Percentiles rank a stretch among this genome's conserved stretches.
phyloP scores from a whole-genome alignment of 2,113 vertebrate species.

The Herpailurus yagouaroundi region DNA sequence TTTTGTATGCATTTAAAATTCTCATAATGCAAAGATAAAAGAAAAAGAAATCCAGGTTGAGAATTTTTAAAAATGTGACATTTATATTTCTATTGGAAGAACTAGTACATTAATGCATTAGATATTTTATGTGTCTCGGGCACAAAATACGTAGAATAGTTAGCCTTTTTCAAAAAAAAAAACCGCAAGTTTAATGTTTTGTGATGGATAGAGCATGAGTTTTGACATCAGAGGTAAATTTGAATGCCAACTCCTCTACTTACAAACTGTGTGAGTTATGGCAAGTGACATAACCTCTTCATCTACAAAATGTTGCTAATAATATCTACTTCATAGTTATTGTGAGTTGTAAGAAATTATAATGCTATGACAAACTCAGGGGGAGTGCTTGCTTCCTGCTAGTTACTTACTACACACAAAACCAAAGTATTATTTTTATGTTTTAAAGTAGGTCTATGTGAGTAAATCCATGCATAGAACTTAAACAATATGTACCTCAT shows the following conservation, averaged over 20 bases:
- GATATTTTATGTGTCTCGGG: not conserved
- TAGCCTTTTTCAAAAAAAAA: not conserved
- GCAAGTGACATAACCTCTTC: not conserved
- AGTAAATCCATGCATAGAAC: not conserved
- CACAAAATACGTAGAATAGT: not conserved
- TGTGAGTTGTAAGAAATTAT: not conserved
- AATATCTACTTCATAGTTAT: not conserved
- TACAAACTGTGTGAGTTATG: not conserved
- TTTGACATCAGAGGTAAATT: not conserved
- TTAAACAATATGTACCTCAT: not conserved
- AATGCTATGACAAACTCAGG: not conserved
- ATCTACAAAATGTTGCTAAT: not conserved
- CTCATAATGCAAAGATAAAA: slow-evolving; percentile 17
- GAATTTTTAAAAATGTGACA: not conserved
- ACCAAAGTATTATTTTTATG: not conserved
- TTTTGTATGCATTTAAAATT: slow-evolving; percentile 18
- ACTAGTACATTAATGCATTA: not conserved
- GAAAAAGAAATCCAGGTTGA: not conserved
- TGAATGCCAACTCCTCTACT: not conserved
- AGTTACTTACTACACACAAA: not conserved
- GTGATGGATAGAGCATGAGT: not conserved
- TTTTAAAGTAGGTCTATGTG: not conserved
- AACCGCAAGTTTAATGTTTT: not conserved
- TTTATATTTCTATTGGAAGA: slow-evolving; percentile 5
- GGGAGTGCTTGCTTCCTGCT: not conserved